Base-by-base conservation (phyloP, 2,888 invertebrate genomes). In the Corythucha ciliata region DNA sequence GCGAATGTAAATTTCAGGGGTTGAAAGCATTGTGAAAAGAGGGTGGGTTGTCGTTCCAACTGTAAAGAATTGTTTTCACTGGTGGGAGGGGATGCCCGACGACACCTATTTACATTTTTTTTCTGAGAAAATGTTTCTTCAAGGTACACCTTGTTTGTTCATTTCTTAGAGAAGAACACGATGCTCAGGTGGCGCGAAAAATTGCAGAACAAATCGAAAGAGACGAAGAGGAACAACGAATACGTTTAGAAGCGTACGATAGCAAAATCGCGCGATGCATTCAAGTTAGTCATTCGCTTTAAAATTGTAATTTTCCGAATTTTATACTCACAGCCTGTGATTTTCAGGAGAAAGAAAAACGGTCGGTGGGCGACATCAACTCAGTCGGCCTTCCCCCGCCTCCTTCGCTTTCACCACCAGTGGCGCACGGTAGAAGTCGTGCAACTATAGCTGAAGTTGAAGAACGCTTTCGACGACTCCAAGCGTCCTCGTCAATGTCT, bases 101-200 rank as follows among this genome's bases (percentile, higher is more conserved):
- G n/a, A n/a, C n/a, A n/a, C n/a, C n/a, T n/a, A n/a, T n/a, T 8
- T 18, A 10, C 7, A 10, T 7, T 18, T 21, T 21, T 20, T 40
- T 40, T 7, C 24, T 8, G 8, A 7, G 8, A 22, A 14, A 5
- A 7, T 22, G n/a, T 40, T 40, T n/a, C n/a, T n/a, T n/a, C n/a
- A n/a, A 22, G n/a, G 40, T 16, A 29, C 16, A 20, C n/a, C 8
- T 2, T 49, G 16, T 49, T 51, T 45, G 50, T n/a, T n/a, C n/a
- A n/a, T n/a, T n/a, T 60, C 60, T 58, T 60, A 80, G 79, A 63
- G 83, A 83, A 67, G 78, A 80, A 62, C 71, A 76, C 57, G 83
- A 84, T 66, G 78, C 77, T 42, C 67, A 73, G 57, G 69, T 81
- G 27, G 83, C 83, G 25, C 74, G 75, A 62, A 73, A 79, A 63